These are phyloP conservation scores for Ypsolopha scabrella DNA, from an alignment of 2,888 invertebrate species.

Conservation along the genomic window DNA sequence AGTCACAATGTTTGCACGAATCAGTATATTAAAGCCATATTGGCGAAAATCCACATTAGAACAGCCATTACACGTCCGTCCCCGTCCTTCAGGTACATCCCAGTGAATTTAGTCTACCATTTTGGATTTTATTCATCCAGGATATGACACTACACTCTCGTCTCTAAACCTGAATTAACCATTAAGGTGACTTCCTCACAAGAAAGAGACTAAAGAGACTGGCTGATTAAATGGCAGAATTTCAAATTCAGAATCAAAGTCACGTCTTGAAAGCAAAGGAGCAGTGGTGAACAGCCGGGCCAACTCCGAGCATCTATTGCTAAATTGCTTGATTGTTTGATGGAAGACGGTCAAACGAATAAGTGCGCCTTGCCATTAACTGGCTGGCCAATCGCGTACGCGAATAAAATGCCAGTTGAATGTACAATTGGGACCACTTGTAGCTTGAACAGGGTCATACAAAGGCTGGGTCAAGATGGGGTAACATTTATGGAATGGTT, in stretches of 20 bases:
- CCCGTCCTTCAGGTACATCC: slow-evolving; percentile 33
- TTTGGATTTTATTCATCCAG: slow-evolving; percentile 10
- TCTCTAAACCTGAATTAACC: too few species aligned
- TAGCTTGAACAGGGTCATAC: slow-evolving; percentile 42
- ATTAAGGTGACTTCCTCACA: too few species aligned
- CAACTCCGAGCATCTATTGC: slow-evolving; percentile 28
- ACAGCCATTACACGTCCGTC: slow-evolving; percentile 30
- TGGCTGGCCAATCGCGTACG: slow-evolving; percentile 48
- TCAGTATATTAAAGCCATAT: slow-evolving; percentile 41
- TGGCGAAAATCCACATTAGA: slow-evolving; percentile 48
- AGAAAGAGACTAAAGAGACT: not conserved
- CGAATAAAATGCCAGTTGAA: slow-evolving; percentile 25
- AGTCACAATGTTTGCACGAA: slow-evolving; percentile 23
- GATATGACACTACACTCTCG: too few species aligned
- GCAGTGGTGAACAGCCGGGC: not conserved
- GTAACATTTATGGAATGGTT: slow-evolving; percentile 8
- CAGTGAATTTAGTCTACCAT: slow-evolving; percentile 40
- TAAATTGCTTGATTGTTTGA: slow-evolving; percentile 38
- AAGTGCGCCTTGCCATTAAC: slow-evolving; percentile 55
- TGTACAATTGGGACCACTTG: slow-evolving; percentile 60
- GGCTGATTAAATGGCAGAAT: not conserved
- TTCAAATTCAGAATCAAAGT: not conserved
- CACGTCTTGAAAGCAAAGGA: not conserved
- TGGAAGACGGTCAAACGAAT: slow-evolving; percentile 31
- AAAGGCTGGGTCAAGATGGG: slow-evolving; percentile 30